These are phyloP conservation scores for Cranoglanis bouderius DNA, from an alignment of 2,113 vertebrate genomes.

Conservation along the genomic window DNA sequence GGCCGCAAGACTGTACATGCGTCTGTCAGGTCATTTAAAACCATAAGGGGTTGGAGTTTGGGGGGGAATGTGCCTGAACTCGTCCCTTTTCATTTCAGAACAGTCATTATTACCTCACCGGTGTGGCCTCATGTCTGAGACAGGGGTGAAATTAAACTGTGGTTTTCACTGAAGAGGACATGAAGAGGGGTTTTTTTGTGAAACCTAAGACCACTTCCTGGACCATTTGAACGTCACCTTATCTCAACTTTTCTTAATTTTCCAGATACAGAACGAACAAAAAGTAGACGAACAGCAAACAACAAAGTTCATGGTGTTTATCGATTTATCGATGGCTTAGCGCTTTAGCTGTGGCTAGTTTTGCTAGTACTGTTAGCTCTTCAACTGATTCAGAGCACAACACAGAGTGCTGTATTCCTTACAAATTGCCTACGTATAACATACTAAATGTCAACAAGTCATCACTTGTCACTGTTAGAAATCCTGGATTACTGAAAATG, in stretches of 20 bases:
- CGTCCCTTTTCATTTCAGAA: constrained; percentile 6
- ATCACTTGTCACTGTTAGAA: neutral
- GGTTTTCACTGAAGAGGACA: neutral
- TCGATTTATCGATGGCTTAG: neutral
- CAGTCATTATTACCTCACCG: neutral
- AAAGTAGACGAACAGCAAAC: neutral
- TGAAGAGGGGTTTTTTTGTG: neutral
- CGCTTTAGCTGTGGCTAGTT: neutral
- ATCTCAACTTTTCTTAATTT: neutral
- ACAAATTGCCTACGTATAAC: neutral
- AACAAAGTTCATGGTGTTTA: neutral
- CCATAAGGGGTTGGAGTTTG: neutral
- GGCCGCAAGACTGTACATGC: constrained; percentile 20
- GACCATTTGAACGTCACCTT: neutral
- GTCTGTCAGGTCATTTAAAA: constrained; percentile 13
- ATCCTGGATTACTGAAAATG: neutral
- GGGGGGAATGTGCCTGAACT: neutral
- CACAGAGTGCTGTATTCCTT: no score
- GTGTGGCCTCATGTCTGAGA: neutral
- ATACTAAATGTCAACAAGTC: no score
- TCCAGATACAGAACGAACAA: no score
- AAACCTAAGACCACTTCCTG: neutral
- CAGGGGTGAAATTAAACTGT: neutral
- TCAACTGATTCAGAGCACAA: neutral
- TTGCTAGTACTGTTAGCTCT: neutral